Evolutionary conservation across 23 tunicate species (phyloP).

Genomic region (Oikopleura dioica): DNA sequence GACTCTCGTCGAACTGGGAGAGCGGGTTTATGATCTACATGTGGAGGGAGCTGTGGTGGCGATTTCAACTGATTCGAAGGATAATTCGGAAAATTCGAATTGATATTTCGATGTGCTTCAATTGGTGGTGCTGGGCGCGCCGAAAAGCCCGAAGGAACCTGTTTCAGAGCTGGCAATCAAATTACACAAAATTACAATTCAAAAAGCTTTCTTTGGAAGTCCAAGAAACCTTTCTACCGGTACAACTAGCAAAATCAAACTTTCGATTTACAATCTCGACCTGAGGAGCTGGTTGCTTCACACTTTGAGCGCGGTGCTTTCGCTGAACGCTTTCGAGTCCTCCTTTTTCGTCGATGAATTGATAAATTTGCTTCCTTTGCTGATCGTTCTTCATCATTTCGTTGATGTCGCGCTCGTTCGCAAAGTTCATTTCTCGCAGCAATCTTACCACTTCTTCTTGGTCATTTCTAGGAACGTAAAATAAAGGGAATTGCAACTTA

Average conservation of each 20-base stretch:
- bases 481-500: too few species aligned
- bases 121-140: too few species aligned
- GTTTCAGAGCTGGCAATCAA: too few species aligned
- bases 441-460: background rate
- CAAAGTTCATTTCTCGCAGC: background rate
- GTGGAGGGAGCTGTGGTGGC: background rate
- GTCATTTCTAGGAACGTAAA: too few species aligned
- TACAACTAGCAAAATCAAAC: too few species aligned
- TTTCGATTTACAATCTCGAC: too few species aligned
- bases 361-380: background rate
- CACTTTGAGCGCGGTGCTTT: background rate
- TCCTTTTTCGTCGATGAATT: background rate
- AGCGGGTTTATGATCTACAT: background rate
- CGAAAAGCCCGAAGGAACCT: too few species aligned
- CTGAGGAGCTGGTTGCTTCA: background rate
- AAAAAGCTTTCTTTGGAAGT: too few species aligned
- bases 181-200: too few species aligned
- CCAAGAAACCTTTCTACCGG: too few species aligned
- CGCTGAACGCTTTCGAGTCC: background rate
- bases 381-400: background rate
- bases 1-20: too few species aligned
- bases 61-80: too few species aligned
- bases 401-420: background rate
- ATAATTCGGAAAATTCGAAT: background rate
- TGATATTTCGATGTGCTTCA: background rate